phyloP scores from a whole-genome alignment of 2,888 invertebrate species.

The Troides aeacus region DNA sequence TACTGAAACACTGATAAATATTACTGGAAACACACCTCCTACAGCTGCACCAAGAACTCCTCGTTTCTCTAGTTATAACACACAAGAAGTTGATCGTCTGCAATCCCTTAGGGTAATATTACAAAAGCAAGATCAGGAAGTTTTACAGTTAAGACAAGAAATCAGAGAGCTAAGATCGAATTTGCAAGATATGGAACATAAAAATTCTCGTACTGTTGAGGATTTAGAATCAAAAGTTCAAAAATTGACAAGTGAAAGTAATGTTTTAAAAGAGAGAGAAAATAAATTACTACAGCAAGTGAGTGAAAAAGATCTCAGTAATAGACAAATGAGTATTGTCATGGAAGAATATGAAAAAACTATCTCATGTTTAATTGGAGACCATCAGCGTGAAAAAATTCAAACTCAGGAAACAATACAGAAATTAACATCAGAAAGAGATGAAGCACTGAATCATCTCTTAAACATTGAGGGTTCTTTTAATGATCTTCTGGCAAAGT shows the following conservation, averaged over 20 bases:
- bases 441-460: conserved; percentile 80
- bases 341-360: conserved; percentile 90
- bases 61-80: conserved; percentile 45
- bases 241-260: conserved; percentile 60
- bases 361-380: conserved; percentile 85
- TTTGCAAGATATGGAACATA: conserved; percentile 59
- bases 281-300: conserved; percentile 59
- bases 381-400: conserved; percentile 84
- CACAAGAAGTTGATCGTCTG: conserved; percentile 57
- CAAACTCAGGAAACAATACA: conserved; percentile 68
- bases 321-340: conserved; percentile 82
- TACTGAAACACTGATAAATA: conserved; percentile 67
- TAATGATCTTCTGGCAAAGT: conserved; percentile 82
- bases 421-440: conserved; percentile 76
- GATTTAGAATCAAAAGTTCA: conserved; percentile 58
- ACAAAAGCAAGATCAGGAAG: conserved; percentile 69
- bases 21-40: conserved; percentile 65
- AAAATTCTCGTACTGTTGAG: conserved; percentile 52
- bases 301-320: conserved; percentile 60
- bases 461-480: conserved; percentile 82
- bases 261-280: conserved; percentile 53
- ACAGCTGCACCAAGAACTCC: conserved; percentile 64
- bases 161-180: conserved; percentile 63
- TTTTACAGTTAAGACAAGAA: conserved; percentile 59
- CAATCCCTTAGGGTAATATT: conserved; percentile 61